Conservation (phyloP, 1,140 invertebrate genomes). For the Drosophila virilis region DNA sequence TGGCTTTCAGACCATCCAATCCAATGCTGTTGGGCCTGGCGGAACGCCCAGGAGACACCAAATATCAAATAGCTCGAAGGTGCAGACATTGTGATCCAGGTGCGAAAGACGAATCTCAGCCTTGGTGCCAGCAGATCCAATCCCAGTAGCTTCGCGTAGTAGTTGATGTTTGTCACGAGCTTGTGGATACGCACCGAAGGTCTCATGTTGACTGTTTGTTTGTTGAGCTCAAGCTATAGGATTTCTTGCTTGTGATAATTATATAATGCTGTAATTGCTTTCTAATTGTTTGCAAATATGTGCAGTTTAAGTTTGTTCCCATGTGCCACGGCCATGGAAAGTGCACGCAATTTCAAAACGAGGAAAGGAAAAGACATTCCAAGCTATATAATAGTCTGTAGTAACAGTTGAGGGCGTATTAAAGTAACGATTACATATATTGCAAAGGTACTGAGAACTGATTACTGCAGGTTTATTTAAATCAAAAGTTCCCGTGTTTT, state of each 20-base stretch:
- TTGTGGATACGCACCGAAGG: slow-evolving; percentile 39
- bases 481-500: too few relatives aligned
- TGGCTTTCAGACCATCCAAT: slow-evolving; percentile 37
- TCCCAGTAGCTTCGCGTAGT: slow-evolving; percentile 35
- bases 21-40: slow-evolving; percentile 38
- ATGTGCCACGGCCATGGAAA: slow-evolving; percentile 8
- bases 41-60: slow-evolving; percentile 29
- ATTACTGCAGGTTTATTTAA: too few relatives aligned
- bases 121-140: slow-evolving; percentile 34
- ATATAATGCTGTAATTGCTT: slow-evolving; percentile 32
- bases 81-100: slow-evolving; percentile 37
- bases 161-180: slow-evolving; percentile 43
- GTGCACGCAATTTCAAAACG: too few relatives aligned
- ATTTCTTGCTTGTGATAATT: slow-evolving; percentile 27
- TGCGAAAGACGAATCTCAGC: slow-evolving; percentile 40
- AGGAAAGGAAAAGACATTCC: too few relatives aligned
- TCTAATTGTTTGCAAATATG: slow-evolving; percentile 16
- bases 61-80: slow-evolving; percentile 42
- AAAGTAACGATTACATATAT: too few relatives aligned
- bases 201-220: slow-evolving; percentile 31
- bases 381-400: too few relatives aligned
- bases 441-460: too few relatives aligned
- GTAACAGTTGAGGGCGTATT: too few relatives aligned
- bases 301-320: slow-evolving; percentile 19
- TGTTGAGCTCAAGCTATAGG: background rate